phyloP scores from a whole-genome alignment of 2,797 vertebrate species.

The Pelobates cultripes region DNA sequence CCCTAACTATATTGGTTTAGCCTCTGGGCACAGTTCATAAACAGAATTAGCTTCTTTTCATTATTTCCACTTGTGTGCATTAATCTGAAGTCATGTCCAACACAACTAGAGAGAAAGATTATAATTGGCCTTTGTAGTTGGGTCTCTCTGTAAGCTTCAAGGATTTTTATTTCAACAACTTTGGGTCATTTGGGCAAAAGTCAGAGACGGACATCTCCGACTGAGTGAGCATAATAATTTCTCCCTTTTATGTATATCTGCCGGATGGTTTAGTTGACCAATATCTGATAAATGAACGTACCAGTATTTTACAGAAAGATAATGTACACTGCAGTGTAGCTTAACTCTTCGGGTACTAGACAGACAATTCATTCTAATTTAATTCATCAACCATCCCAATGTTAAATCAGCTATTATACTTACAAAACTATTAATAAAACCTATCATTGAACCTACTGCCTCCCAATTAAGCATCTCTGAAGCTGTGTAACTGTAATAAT shows the following conservation, averaged over 20 bases:
- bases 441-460: too few relatives aligned
- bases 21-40: slow-evolving; percentile 56
- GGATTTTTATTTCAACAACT: slow-evolving; percentile 41
- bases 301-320: not conserved
- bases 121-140: slow-evolving; percentile 55
- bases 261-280: not conserved
- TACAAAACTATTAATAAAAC: too few relatives aligned
- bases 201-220: slow-evolving; percentile 2
- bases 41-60: slow-evolving; percentile 57
- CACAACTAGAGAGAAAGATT: slow-evolving; percentile 54
- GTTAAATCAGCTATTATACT: too few relatives aligned
- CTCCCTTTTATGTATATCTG: not conserved
- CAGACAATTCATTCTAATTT: too few relatives aligned
- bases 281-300: not conserved
- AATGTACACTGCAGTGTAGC: too few relatives aligned
- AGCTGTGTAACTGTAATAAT: too few relatives aligned
- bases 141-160: slow-evolving; percentile 46
- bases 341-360: too few relatives aligned
- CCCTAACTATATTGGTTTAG: slow-evolving; percentile 57
- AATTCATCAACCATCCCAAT: too few relatives aligned
- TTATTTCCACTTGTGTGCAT: slow-evolving; percentile 55
- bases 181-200: slow-evolving; percentile 43
- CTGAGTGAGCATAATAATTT: slow-evolving; percentile 2
- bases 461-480: too few relatives aligned
- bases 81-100: slow-evolving; percentile 55